Base-by-base conservation (phyloP, 2,113 vertebrate genomes). In the Puma concolor region DNA sequence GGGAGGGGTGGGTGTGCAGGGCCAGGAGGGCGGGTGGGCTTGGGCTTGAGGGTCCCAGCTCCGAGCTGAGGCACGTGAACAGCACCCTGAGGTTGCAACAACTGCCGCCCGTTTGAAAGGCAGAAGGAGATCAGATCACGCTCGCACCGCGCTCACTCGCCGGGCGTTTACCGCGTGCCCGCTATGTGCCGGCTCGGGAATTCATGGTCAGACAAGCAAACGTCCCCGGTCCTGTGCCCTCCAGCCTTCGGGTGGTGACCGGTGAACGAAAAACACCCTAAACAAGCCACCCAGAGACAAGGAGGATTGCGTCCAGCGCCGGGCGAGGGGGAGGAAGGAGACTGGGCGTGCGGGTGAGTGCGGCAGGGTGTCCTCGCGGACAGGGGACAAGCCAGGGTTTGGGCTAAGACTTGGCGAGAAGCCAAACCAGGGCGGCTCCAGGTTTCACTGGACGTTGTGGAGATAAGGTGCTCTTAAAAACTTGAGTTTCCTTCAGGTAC, bases 51-150 rank as follows among this genome's bases (percentile, higher is more conserved):
- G 27, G 41, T 31, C 74, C 2, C 25, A 4, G 74, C 4, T 3
- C 74, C 29, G 7, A 48, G 41, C 41, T 31, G 21, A 17, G 27
- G 74, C 41, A 13, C 5, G 6, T 0, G 41, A 9, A 31, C 41
- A 2, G 12, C 41, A 8, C 25, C 41, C 27, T 31, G 27, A 2
- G 7, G 41, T 31, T 29, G 41, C 4, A 25, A 8, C 0, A 4
- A 14, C 74, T 16, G 7, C 41, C 1, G 1, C 14, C 14, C 7
- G 0, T 48, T 21, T 29, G 67, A 8, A 44, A 1, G 72, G 41
- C 0, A 1, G 5, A 1, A 14, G 41, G 10, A 27, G 14, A 4
- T 14, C 5, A 15, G 38, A 44, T 29, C 25, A 7, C 1, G 1
- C 36, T 2, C 6, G 13, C 72, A 16, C 41, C 1, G 0, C 5